A percentile compares a stretch with the other conserved stretches of the same genome.
Evolutionary conservation across 2,113 vertebrate species (phyloP).

Genomic region (Diadophis punctatus): DNA sequence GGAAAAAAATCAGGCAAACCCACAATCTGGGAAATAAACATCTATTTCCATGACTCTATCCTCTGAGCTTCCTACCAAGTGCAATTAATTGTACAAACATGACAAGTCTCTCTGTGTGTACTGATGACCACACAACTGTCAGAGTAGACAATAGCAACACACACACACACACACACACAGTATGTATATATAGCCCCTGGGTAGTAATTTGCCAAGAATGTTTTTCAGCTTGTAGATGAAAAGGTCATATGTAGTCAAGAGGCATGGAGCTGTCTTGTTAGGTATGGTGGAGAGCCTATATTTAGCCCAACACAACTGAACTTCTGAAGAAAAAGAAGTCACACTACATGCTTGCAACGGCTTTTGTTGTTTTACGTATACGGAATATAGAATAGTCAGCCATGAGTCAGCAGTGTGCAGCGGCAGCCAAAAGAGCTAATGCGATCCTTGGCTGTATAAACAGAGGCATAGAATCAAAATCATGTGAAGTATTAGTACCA

Average conservation of each 20-base stretch:
- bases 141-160: constrained; percentile 68
- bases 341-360: neutral
- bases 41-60: constrained; percentile 6
- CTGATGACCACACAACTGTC: constrained; percentile 36
- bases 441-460: too few species aligned
- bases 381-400: neutral
- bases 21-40: constrained; percentile 34
- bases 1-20: neutral
- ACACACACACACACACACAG: constrained; percentile 70
- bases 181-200: constrained; percentile 60
- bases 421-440: too few species aligned
- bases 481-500: too few species aligned
- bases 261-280: constrained; percentile 32
- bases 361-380: neutral
- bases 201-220: constrained; percentile 56
- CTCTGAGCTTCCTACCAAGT: constrained; percentile 28
- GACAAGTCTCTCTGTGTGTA: neutral
- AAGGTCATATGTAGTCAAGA: neutral
- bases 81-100: constrained; percentile 16
- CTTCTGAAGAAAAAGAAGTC: neutral
- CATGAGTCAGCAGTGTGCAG: too few species aligned
- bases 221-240: neutral
- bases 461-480: too few species aligned
- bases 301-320: constrained; percentile 27
- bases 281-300: constrained; percentile 41